Conservation (phyloP, 2,888 invertebrate species). For the Habrosyne pyritoides region DNA sequence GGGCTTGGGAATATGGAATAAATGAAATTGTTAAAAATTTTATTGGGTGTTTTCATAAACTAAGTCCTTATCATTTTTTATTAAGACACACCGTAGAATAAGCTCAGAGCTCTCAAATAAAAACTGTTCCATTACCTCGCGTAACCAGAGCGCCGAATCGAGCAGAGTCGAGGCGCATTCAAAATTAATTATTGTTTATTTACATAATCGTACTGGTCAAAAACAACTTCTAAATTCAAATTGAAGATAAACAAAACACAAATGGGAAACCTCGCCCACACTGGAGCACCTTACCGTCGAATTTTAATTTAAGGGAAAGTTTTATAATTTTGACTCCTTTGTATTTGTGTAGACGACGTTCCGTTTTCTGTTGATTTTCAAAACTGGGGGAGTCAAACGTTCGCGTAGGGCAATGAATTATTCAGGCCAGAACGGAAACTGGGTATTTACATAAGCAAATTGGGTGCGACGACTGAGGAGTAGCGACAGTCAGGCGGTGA, state of each 20-base stretch:
- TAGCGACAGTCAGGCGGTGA: slow-evolving; percentile 32
- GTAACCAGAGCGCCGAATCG: no score
- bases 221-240: slow-evolving; percentile 43
- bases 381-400: slow-evolving; percentile 74
- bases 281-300: slow-evolving; percentile 5
- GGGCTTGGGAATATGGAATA: not conserved
- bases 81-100: no score
- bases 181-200: slow-evolving; percentile 15
- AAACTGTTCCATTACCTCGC: no score
- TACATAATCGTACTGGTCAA: slow-evolving; percentile 23
- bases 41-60: not conserved
- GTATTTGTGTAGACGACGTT: slow-evolving; percentile 59
- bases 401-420: slow-evolving; percentile 75
- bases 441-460: slow-evolving; percentile 83
- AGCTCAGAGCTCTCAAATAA: no score
- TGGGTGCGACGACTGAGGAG: slow-evolving; percentile 69
- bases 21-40: not conserved
- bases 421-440: slow-evolving; percentile 79
- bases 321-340: slow-evolving; percentile 63
- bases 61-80: no score
- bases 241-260: slow-evolving; percentile 37
- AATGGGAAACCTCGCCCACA: slow-evolving; percentile 30
- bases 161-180: no score
- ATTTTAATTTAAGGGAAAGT: slow-evolving; percentile 29
- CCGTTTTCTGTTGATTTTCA: slow-evolving; percentile 74